phyloP scores from a whole-genome alignment of 2,113 vertebrate species.

The Hyperopisus bebe region DNA sequence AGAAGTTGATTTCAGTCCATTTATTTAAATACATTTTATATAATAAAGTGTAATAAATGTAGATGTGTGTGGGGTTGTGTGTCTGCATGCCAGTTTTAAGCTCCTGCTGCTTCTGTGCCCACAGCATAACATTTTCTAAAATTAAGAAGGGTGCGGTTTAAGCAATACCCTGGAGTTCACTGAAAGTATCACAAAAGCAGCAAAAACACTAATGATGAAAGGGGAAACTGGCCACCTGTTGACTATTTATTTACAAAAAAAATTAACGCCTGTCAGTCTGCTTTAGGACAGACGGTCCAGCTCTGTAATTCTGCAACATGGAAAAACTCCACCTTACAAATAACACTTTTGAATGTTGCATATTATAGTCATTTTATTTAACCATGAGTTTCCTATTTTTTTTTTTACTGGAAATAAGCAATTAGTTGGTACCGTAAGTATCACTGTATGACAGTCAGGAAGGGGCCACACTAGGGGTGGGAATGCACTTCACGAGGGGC shows the following conservation, averaged over 20 bases:
- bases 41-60: constrained; percentile 1
- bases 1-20: not conserved
- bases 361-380: not conserved
- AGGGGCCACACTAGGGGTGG: too few relatives aligned
- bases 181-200: not conserved
- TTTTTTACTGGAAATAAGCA: not conserved
- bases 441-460: not conserved
- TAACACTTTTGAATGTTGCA: not conserved
- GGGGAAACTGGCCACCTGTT: not conserved
- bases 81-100: not conserved
- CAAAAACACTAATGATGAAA: not conserved
- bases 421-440: not conserved
- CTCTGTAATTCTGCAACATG: not conserved
- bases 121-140: not conserved
- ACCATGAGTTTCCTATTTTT: not conserved
- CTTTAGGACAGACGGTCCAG: not conserved
- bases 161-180: not conserved
- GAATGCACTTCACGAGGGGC: not conserved
- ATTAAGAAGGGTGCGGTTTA: not conserved
- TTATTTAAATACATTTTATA: not conserved
- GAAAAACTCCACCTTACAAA: not conserved
- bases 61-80: not conserved
- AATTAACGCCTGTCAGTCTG: not conserved
- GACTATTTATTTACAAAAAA: not conserved
- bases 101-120: not conserved